These are phyloP conservation scores for Watsonalla binaria DNA, from an alignment of 2,888 invertebrate genomes.

Conservation along the genomic window DNA sequence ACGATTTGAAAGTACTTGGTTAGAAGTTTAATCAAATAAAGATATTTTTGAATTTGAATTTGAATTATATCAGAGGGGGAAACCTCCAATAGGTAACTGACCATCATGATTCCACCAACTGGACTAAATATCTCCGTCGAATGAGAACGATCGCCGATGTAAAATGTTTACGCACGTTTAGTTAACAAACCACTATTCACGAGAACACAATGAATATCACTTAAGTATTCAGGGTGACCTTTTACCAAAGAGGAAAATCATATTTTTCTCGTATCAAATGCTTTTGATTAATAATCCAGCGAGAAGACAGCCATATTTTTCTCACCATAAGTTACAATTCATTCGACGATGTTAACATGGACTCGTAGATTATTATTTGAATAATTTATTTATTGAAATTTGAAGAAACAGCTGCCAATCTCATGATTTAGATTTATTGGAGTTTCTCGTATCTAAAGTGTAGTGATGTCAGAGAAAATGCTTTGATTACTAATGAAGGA, in stretches of 20 bases:
- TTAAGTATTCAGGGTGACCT: slow-evolving; percentile 31
- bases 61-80: no score
- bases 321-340: slow-evolving; percentile 68
- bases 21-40: no score
- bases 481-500: no score
- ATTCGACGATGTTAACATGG: slow-evolving; percentile 53
- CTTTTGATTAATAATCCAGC: slow-evolving; percentile 66
- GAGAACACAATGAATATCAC: slow-evolving; percentile 6
- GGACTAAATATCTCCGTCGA: not conserved
- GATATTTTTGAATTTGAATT: no score
- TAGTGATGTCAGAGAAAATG: no score
- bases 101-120: no score
- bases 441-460: no score
- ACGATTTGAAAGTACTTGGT: no score
- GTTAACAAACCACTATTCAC: slow-evolving; percentile 5
- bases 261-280: slow-evolving; percentile 64
- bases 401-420: no score
- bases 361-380: slow-evolving; percentile 12
- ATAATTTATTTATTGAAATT: no score
- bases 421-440: no score
- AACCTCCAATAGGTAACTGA: no score
- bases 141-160: slow-evolving; percentile 5
- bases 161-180: not conserved
- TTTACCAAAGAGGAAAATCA: slow-evolving; percentile 45
- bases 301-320: slow-evolving; percentile 64